A percentile compares a stretch with the other conserved stretches of the same genome.
These are phyloP conservation scores for Mamestra brassicae DNA, from an alignment of 2,888 invertebrate species.

Conservation along the genomic window DNA sequence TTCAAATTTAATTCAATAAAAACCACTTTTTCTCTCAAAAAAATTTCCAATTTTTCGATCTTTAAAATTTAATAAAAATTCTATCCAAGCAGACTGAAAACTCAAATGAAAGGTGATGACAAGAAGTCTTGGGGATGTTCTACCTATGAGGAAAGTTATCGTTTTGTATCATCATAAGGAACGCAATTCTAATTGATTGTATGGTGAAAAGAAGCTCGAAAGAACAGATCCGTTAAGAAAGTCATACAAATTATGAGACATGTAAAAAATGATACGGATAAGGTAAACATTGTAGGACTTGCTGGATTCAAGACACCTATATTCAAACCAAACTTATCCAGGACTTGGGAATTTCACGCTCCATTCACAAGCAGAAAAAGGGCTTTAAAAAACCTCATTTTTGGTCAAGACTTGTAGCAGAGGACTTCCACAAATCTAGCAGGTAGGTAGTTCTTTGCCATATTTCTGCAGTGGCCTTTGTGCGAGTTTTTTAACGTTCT, in stretches of 20 bases:
- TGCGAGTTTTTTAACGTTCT: too few relatives aligned
- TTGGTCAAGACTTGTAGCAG: background rate
- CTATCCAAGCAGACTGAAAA: too few relatives aligned
- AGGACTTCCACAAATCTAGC: background rate
- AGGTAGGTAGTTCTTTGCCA: background rate
- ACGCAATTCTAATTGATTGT: background rate
- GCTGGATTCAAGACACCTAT: background rate
- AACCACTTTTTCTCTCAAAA: too few relatives aligned
- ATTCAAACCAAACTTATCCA: background rate
- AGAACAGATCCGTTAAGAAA: background rate
- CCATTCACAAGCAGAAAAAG: background rate
- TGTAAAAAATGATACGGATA: background rate
- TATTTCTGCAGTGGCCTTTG: background rate
- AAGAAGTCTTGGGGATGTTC: too few relatives aligned
- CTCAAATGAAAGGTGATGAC: too few relatives aligned
- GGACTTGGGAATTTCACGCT: background rate
- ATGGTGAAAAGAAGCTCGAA: background rate
- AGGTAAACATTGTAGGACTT: too few relatives aligned
- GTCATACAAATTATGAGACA: background rate
- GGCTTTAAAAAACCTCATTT: background rate
- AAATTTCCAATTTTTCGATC: too few relatives aligned
- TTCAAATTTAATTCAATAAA: too few relatives aligned
- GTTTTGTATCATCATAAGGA: background rate
- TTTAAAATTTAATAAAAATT: too few relatives aligned
- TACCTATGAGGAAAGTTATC: background rate